Evolutionary conservation across 2,113 vertebrate species (phyloP), one percentile per base, ranked within the genome.

Genomic region (Climacteris rufus): DNA sequence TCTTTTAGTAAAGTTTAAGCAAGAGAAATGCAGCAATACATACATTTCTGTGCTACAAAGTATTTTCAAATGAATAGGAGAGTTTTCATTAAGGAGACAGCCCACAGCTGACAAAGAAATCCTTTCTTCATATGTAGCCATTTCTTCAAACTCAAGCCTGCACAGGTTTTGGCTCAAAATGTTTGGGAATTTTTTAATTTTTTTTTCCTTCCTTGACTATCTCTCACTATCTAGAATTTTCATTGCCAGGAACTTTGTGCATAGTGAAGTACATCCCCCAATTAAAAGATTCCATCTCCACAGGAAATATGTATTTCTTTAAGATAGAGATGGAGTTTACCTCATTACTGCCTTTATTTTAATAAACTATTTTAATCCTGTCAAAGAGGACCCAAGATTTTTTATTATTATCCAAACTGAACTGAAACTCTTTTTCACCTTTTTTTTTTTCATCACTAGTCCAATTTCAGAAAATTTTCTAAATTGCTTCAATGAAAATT

Each of bases 121-220:
- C 2, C 1, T 53, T 27, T 59, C 8, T 68, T 91, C 37, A 57
- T 1, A 3, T 18, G 18, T 3, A 54, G 2, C 15, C 3, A 24
- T 80, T 83, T 83, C 9, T 92, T 82, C 21, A 89, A 60, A 72
- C 2, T 47, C 3, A 59, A 63, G 52, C 12, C 7, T 50, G 15
- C 11, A 40, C 13, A 33, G 60, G 53, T 15, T 52, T 60, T 69
- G 44, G 2, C 21, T 53, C 7, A 31, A 63, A 52, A 15, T 44
- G 6, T 33, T 85, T 70, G 4, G 4, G 7, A 61, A 27, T 16
- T n/a, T 56, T 56, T 56, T 27, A n/a, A n/a, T 11, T 25, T 52
- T 18, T 17, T 27, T 27, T 3, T 25, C 12, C 5, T 18, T 1
- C 5, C 12, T 40, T 93, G 42, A 63, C 42, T 74, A 11, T 54